phyloP scores from a whole-genome alignment of 2,888 invertebrate species.

The Amorpha juglandis region DNA sequence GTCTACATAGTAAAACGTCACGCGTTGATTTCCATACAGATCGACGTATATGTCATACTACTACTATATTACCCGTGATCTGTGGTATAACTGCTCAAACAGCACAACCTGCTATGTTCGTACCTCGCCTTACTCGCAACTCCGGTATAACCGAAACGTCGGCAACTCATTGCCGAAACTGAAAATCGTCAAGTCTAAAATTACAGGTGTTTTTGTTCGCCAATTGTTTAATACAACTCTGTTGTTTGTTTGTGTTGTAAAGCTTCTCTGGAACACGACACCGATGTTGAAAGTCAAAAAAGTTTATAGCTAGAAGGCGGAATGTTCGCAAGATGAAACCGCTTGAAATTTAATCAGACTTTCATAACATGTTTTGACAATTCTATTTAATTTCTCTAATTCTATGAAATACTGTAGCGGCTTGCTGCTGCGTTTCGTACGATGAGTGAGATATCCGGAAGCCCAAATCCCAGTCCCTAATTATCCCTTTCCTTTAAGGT shows the following conservation, averaged over 20 bases:
- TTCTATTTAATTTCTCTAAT: too few relatives aligned
- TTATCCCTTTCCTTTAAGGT: too few relatives aligned
- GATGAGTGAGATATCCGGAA: too few relatives aligned
- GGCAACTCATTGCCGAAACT: constrained; percentile 34
- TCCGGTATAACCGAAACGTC: constrained; percentile 26
- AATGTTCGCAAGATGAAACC: not conserved
- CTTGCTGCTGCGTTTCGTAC: too few relatives aligned
- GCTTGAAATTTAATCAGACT: not conserved
- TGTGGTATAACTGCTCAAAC: not conserved
- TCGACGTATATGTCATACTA: too few relatives aligned
- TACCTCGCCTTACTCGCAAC: constrained; percentile 4
- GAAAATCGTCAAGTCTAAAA: constrained; percentile 44
- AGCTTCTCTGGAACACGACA: constrained; percentile 35
- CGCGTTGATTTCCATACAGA: too few relatives aligned
- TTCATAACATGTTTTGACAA: not conserved
- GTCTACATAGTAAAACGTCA: too few relatives aligned
- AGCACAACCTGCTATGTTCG: not conserved
- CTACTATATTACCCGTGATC: not conserved
- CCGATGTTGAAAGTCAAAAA: not conserved
- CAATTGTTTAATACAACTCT: constrained; percentile 44
- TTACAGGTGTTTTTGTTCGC: constrained; percentile 55
- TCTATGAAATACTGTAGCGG: too few relatives aligned
- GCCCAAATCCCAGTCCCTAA: too few relatives aligned
- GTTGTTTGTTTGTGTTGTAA: constrained; percentile 30
- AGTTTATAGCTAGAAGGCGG: not conserved